Evolutionary conservation across 2,888 invertebrate species (phyloP).

Genomic region (Synanthedon tipuliformis): DNA sequence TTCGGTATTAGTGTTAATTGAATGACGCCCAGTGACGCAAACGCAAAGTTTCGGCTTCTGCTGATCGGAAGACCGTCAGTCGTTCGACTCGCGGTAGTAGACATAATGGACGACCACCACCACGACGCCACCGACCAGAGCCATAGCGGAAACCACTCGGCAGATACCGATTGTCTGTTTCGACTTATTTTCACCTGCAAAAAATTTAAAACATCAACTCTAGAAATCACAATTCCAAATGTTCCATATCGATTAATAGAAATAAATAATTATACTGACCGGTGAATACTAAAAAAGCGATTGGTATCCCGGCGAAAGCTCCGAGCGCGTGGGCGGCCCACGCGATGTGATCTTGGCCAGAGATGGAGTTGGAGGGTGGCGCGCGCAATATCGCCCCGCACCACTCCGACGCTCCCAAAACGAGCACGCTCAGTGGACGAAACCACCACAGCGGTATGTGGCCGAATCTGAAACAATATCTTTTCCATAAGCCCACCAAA

Average conservation of each 20-base stretch:
- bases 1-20: too few relatives aligned
- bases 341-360: constrained; percentile 56
- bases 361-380: constrained; percentile 4
- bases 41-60: too few relatives aligned
- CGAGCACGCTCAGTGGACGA: constrained; percentile 70
- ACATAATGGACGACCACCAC: constrained; percentile 22
- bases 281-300: constrained; percentile 71
- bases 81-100: constrained; percentile 17
- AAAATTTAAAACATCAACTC: not conserved
- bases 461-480: constrained; percentile 29
- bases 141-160: constrained; percentile 28
- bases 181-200: constrained; percentile 44
- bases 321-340: constrained; percentile 80
- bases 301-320: constrained; percentile 73
- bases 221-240: too few relatives aligned
- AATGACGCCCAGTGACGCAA: too few relatives aligned
- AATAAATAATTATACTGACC: constrained; percentile 24
- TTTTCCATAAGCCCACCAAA: too few relatives aligned
- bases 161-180: constrained; percentile 20
- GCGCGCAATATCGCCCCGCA: constrained; percentile 49
- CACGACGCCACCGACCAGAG: constrained; percentile 21
- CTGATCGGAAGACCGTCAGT: constrained; percentile 13
- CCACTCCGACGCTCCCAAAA: constrained; percentile 73
- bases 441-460: constrained; percentile 64
- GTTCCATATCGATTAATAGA: not conserved